These are phyloP conservation scores for Rhaphigaster nebulosa DNA, from an alignment of 2,888 invertebrate genomes.

Conservation along the genomic window DNA sequence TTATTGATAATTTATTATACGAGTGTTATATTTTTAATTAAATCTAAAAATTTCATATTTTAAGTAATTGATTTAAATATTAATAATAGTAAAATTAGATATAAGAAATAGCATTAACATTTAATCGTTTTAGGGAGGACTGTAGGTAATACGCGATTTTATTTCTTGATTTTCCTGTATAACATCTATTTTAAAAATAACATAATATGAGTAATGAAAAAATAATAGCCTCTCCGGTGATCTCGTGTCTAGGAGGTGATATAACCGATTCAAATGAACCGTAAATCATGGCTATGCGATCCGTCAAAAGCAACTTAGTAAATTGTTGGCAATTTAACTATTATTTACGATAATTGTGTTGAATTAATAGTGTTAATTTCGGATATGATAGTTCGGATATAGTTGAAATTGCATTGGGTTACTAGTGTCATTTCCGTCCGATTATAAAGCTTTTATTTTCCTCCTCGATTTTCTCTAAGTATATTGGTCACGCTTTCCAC, in stretches of 20 bases:
- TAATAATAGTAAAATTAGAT: no score
- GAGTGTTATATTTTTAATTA: not conserved
- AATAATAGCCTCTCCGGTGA: no score
- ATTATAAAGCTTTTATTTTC: not conserved
- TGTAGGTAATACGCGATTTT: not conserved
- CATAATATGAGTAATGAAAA: not conserved
- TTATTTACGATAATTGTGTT: not conserved
- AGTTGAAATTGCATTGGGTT: not conserved
- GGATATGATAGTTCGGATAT: not conserved
- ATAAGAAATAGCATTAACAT: not conserved
- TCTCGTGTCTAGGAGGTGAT: not conserved
- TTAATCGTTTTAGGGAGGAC: not conserved
- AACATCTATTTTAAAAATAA: not conserved
- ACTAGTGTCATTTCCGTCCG: not conserved
- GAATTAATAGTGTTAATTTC: not conserved
- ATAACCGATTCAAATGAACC: not conserved
- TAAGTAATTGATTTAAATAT: no score
- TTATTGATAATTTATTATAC: not conserved
- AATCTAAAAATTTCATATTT: no score
- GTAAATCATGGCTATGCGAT: not conserved
- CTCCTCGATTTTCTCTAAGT: not conserved
- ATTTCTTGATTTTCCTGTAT: not conserved
- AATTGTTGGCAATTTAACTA: not conserved
- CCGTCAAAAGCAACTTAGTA: not conserved
- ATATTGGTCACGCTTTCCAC: slow-evolving; percentile 14